A percentile compares a stretch with the other conserved stretches of the same genome.
Conservation (phyloP, 2,888 invertebrate genomes). For the Trachelus iudaicus region DNA sequence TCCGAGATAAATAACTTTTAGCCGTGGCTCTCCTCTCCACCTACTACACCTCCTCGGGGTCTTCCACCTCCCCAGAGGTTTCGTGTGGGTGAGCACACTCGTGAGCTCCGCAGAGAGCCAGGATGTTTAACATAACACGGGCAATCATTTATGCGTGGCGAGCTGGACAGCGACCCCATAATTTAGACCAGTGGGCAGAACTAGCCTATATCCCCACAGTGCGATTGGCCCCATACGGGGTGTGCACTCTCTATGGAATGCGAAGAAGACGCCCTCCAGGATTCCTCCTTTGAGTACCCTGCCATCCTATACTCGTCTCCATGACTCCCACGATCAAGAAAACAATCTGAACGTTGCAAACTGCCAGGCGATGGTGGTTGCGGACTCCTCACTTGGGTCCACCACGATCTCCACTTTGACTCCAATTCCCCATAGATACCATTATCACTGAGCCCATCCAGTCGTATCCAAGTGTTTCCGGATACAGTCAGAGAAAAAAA, state of each 20-base stretch:
- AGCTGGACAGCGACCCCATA: conserved; percentile 61
- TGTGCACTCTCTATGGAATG: conserved; percentile 13
- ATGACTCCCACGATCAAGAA: not conserved
- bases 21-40: conserved; percentile 38
- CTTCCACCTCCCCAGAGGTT: conserved; percentile 39
- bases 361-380: not conserved
- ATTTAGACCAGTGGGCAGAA: conserved; percentile 60
- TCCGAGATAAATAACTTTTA: conserved; percentile 62
- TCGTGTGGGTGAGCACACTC: conserved; percentile 24
- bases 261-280: conserved; percentile 5
- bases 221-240: conserved; percentile 31
- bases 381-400: not conserved
- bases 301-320: not conserved
- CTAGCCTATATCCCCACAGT: conserved; percentile 41
- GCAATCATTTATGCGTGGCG: conserved; percentile 64
- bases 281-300: not conserved
- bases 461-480: not conserved
- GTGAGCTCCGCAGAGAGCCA: conserved; percentile 28
- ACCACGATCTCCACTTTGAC: not conserved
- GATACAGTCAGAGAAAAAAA: not conserved
- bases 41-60: conserved; percentile 29
- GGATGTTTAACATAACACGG: conserved; percentile 65
- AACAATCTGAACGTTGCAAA: not conserved
- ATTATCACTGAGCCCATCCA: not conserved
- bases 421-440: not conserved